These are phyloP conservation scores for Carettochelys insculpta DNA, from an alignment of 2,113 vertebrate species.

Conservation along the genomic window DNA sequence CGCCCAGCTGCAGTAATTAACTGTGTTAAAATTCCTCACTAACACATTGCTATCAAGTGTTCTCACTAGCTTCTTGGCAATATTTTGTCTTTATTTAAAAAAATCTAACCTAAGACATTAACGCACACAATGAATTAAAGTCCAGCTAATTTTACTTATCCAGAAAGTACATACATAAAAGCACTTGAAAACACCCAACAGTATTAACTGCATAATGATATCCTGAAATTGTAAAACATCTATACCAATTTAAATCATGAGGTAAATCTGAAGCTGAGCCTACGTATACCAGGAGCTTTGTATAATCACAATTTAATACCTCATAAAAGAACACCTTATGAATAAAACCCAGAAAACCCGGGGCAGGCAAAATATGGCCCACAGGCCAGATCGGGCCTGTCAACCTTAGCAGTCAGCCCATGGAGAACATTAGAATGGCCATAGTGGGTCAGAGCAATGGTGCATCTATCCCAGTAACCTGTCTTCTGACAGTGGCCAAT, in stretches of 20 bases:
- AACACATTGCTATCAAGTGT: conserved; percentile 71
- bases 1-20: conserved; percentile 60
- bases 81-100: conserved; percentile 63
- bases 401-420: too few relatives aligned
- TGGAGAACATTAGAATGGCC: too few relatives aligned
- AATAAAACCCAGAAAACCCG: conserved; percentile 25
- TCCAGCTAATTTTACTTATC: background rate
- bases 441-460: too few relatives aligned
- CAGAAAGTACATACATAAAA: background rate
- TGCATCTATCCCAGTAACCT: too few relatives aligned
- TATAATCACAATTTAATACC: background rate
- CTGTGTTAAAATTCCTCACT: conserved; percentile 44
- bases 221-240: background rate
- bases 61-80: conserved; percentile 70
- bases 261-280: conserved; percentile 9
- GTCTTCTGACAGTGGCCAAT: too few relatives aligned
- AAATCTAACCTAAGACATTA: conserved; percentile 49
- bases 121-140: conserved; percentile 27
- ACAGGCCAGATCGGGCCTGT: too few relatives aligned
- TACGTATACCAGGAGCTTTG: conserved; percentile 22
- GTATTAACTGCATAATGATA: background rate
- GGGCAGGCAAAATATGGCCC: too few relatives aligned
- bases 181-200: background rate
- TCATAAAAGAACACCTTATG: background rate
- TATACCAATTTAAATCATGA: background rate